Conservation (phyloP, 2,888 invertebrate genomes). For the Geotrupes spiniger region DNA sequence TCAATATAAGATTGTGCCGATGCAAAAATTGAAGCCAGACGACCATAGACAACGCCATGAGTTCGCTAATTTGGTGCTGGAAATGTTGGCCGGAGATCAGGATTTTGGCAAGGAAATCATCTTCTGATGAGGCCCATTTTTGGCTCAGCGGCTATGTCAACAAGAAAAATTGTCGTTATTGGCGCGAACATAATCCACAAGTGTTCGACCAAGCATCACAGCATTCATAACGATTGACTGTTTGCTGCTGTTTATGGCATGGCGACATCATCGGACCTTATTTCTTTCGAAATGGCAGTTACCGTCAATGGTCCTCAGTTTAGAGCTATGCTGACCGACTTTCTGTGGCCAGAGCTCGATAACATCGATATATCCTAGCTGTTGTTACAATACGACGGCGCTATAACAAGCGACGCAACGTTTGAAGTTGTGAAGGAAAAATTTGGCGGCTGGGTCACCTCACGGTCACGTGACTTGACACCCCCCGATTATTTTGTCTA, state of each 20-base stretch:
- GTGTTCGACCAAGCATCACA: background rate
- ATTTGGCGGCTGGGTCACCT: too few relatives aligned
- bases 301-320: too few relatives aligned
- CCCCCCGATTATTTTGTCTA: too few relatives aligned
- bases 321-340: too few relatives aligned
- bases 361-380: too few relatives aligned
- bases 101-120: background rate
- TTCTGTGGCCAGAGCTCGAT: too few relatives aligned
- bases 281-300: too few relatives aligned
- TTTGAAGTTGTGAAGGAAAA: too few relatives aligned
- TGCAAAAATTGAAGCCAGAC: constrained; percentile 14
- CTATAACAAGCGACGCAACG: too few relatives aligned
- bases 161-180: background rate
- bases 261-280: background rate
- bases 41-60: background rate
- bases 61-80: background rate
- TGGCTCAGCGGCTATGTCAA: background rate
- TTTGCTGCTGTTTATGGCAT: background rate
- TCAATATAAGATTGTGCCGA: constrained; percentile 11
- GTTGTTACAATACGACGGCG: too few relatives aligned
- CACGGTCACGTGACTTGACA: too few relatives aligned
- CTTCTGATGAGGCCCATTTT: constrained; percentile 3
- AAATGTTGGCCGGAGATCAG: background rate
- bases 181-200: background rate
- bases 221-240: background rate